A percentile compares a stretch with the other conserved stretches of the same genome.
Conservation (phyloP, 92 coral and sea anemone genomes). For the Porites rus region DNA sequence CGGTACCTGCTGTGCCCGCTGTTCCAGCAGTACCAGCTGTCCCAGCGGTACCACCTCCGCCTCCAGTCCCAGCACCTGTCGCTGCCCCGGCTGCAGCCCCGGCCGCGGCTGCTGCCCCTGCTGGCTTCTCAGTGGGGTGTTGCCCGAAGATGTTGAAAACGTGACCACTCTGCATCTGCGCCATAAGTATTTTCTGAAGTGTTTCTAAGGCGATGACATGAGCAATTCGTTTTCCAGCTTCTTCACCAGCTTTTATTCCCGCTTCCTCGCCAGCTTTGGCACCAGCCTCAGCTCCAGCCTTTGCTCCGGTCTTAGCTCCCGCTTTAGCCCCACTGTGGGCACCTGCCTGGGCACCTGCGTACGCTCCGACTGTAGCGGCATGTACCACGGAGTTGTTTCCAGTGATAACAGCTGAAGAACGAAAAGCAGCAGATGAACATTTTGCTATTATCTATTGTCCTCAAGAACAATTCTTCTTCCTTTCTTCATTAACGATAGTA, state of each 20-base stretch:
- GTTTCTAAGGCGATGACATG: slow-evolving; percentile 69
- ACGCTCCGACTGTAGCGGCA: slow-evolving; percentile 76
- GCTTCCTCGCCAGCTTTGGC: slow-evolving; percentile 85
- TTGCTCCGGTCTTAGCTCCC: slow-evolving; percentile 80
- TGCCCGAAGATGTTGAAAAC: slow-evolving; percentile 58
- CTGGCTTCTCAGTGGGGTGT: slow-evolving; percentile 36
- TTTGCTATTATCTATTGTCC: background rate
- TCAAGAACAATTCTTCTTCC: no score
- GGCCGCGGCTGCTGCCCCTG: slow-evolving; percentile 31
- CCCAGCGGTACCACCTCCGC: slow-evolving; percentile 57
- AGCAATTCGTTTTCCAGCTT: slow-evolving; percentile 78
- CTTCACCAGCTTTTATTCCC: slow-evolving; percentile 80
- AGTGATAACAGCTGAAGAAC: slow-evolving; percentile 37
- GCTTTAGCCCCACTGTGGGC: slow-evolving; percentile 76
- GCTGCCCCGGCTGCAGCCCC: slow-evolving; percentile 32
- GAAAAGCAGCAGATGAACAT: background rate
- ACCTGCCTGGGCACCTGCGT: slow-evolving; percentile 79
- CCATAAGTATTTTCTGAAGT: slow-evolving; percentile 59
- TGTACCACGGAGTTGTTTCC: slow-evolving; percentile 70
- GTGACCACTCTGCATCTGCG: slow-evolving; percentile 59
- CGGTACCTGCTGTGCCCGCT: slow-evolving; percentile 34
- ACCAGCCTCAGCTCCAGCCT: slow-evolving; percentile 95
- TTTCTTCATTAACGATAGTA: no score
- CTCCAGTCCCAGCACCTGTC: slow-evolving; percentile 30
- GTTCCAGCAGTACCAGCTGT: slow-evolving; percentile 29